phyloP scores from a whole-genome alignment of 2,797 vertebrate genomes.

The Fratercula arctica region DNA sequence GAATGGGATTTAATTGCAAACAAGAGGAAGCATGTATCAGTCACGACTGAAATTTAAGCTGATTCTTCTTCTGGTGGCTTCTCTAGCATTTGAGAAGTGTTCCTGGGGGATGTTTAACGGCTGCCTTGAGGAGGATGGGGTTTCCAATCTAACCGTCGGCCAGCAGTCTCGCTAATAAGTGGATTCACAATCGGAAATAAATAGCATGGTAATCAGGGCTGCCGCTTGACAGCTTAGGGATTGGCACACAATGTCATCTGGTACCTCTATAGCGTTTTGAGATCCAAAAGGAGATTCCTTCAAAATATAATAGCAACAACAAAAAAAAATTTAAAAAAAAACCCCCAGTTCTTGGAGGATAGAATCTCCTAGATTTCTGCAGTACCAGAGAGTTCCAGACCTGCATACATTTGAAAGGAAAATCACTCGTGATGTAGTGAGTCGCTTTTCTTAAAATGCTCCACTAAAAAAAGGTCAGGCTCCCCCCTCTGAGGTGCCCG shows the following conservation, averaged over 20 bases:
- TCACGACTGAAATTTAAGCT: background rate
- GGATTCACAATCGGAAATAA: background rate
- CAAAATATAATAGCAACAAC: background rate
- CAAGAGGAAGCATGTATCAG: background rate
- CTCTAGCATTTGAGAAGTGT: background rate
- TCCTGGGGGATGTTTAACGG: background rate
- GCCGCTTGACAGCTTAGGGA: background rate
- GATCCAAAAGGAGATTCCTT: background rate
- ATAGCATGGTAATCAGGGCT: background rate
- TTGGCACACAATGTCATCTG: background rate
- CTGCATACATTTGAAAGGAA: background rate
- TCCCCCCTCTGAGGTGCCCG: background rate
- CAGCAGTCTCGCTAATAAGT: background rate
- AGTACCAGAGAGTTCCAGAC: background rate
- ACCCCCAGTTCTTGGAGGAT: background rate
- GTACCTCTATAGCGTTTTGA: background rate
- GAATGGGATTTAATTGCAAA: background rate
- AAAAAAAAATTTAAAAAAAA: background rate
- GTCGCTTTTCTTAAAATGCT: background rate
- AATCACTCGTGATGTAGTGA: background rate
- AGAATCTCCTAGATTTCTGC: background rate
- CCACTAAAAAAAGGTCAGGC: background rate
- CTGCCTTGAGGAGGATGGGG: background rate
- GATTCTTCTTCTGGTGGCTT: background rate
- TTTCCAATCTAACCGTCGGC: background rate